Evolutionary conservation across 2,797 vertebrate genomes (phyloP), one percentile per base, ranked within the genome.

Genomic region (Argya squamiceps): DNA sequence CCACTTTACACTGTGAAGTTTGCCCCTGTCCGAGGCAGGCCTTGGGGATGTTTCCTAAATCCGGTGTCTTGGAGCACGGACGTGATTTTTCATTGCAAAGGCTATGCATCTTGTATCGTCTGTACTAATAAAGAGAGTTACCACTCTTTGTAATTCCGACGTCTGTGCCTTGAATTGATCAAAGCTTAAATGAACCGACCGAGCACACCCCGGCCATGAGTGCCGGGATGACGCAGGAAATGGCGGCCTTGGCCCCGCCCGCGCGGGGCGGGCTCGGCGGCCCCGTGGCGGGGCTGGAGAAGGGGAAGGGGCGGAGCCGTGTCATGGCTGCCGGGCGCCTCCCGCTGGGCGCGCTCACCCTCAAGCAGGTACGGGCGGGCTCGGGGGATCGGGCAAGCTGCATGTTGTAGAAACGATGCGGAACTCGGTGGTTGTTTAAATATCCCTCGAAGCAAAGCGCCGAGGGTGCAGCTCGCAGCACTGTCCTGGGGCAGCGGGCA

Each of bases 101-200:
- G 79, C 97, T 98, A 98, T 98, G 97, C 98, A 98, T 96, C 96
- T 96, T 97, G 79, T 97, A 96, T 94, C 93, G 93, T 92, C 95
- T 88, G 91, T 94, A 92, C 70, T 97, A 98, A 98, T 98, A 98
- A 98, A 97, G 80, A 95, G 55, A 96, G 87, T 69, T 89, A 89
- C 56, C 87, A 24, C 80, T 78, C 65, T 96, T 98, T 95, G n/a
- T 96, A 95, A 65, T 56, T 23, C 29, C 3, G 46, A 22, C 15
- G 52, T 49, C 47, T 39, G 15, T 87, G 92, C 68, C 95, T 12
- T 14, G 39, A 47, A 7, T 16, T 5, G 46, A 15, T 6, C 11
- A 1, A 26, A n/a, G 6, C 11, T 9, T 1, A 2, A 5, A 0
- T 0, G 3, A 7, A 1, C 3, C 2, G 1, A 1, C 1, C 10